These are phyloP conservation scores for Carapus acus DNA, from an alignment of 2,797 vertebrate species.

Conservation along the genomic window DNA sequence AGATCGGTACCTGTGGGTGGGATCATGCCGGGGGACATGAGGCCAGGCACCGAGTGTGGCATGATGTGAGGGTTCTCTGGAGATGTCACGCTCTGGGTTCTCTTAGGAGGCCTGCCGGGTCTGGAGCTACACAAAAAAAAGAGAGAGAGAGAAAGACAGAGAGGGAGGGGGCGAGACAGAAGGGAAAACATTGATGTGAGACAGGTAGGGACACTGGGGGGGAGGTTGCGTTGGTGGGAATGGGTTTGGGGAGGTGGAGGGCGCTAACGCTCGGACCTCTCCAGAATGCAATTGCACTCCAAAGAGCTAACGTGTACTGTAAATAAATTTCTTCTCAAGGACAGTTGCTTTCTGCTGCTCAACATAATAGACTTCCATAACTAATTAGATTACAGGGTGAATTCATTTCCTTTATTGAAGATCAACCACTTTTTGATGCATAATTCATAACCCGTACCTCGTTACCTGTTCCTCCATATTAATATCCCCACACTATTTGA, in stretches of 20 bases:
- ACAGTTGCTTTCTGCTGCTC: constrained; percentile 99
- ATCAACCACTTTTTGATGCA: constrained; percentile 99
- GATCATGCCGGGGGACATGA: constrained; percentile 99
- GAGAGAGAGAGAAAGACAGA: too few relatives aligned
- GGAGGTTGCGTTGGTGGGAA: constrained; percentile 10
- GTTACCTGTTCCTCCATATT: constrained; percentile 99
- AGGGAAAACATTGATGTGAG: constrained; percentile 21
- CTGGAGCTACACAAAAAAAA: constrained; percentile 81
- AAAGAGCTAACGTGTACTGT: constrained; percentile 97
- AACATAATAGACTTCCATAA: constrained; percentile 99
- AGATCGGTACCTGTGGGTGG: constrained; percentile 89
- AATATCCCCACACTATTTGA: constrained; percentile 99
- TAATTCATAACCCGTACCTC: constrained; percentile 99
- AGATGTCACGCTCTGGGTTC: constrained; percentile 97
- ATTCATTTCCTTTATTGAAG: constrained; percentile 99
- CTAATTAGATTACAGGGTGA: constrained; percentile 99
- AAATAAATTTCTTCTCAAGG: constrained; percentile 99
- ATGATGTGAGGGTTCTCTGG: constrained; percentile 98
- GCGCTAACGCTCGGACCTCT: constrained; percentile 85
- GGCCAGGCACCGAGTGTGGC: constrained; percentile 97
- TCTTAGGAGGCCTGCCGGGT: constrained; percentile 98
- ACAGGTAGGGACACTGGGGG: constrained; percentile 25
- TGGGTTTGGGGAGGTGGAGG: constrained; percentile 15
- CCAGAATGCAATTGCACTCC: constrained; percentile 90
- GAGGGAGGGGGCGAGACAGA: too few relatives aligned